These are phyloP conservation scores for Microdon myrmicae DNA, from an alignment of 2,888 invertebrate species.

Conservation along the genomic window DNA sequence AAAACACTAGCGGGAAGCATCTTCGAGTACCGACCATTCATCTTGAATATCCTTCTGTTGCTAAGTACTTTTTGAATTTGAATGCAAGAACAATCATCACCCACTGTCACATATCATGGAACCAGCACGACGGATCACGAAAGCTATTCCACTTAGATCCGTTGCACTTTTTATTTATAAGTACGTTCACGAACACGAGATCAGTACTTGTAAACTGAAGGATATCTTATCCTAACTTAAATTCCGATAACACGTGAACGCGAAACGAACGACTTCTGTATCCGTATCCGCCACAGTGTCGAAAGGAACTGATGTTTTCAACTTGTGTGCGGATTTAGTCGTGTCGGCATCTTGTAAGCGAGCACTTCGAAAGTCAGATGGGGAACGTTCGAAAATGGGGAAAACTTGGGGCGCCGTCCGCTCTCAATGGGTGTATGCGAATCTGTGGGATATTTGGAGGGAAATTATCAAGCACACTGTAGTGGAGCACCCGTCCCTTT, in stretches of 20 bases:
- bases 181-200: no score
- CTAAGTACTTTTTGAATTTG: constrained; percentile 1
- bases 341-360: no score
- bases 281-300: constrained; percentile 57
- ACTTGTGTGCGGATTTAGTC: constrained; percentile 26
- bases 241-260: no score
- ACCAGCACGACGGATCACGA: no score
- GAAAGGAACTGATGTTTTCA: constrained; percentile 55
- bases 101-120: no score
- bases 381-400: constrained; percentile 35
- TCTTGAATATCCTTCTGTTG: constrained; percentile 15
- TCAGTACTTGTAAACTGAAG: no score
- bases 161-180: no score
- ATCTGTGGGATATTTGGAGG: background rate
- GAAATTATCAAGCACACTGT: constrained; percentile 20
- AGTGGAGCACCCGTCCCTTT: constrained; percentile 19
- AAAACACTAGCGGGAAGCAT: constrained; percentile 21
- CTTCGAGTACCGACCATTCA: constrained; percentile 24
- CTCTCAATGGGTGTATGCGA: background rate
- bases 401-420: background rate
- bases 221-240: no score
- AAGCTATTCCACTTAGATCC: no score
- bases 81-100: no score
- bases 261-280: constrained; percentile 30
- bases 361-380: background rate